Conservation (phyloP, 2,888 invertebrate genomes). For the Drosophila nr. perissopoda region DNA sequence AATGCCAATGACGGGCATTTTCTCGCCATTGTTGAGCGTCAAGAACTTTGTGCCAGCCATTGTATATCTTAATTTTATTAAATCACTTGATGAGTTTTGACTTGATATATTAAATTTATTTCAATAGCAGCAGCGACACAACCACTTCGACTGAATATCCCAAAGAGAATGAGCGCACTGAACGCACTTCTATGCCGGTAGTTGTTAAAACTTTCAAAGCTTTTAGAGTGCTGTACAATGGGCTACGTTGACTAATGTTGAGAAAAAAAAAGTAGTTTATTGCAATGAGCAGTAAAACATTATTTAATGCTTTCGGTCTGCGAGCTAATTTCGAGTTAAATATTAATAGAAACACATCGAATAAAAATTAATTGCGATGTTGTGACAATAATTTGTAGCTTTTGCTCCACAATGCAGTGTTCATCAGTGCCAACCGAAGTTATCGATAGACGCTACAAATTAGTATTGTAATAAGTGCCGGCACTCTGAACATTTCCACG, state of each 20-base stretch:
- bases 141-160: slow-evolving; percentile 18
- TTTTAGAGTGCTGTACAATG: slow-evolving; percentile 19
- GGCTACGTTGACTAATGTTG: not conserved
- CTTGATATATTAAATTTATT: not conserved
- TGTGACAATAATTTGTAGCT: not conserved
- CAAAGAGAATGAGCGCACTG: slow-evolving; percentile 7
- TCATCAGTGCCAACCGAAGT: not conserved
- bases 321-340: not conserved
- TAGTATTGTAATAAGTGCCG: slow-evolving; percentile 26
- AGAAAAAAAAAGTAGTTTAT: not conserved
- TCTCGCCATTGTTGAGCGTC: slow-evolving; percentile 86
- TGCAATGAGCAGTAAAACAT: not conserved
- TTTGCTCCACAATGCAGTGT: slow-evolving; percentile 18
- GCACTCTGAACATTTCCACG: slow-evolving; percentile 2
- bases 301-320: too few species aligned
- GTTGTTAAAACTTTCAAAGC: slow-evolving; percentile 15
- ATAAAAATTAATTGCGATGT: not conserved
- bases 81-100: slow-evolving; percentile 37
- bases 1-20: slow-evolving; percentile 90
- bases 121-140: slow-evolving; percentile 4
- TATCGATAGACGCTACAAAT: slow-evolving; percentile 23
- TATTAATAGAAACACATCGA: not conserved
- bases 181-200: slow-evolving; percentile 13
- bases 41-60: slow-evolving; percentile 71
- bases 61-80: not conserved